Evolutionary conservation across 2,797 vertebrate species (phyloP), one percentile per base, ranked within the genome.

Genomic region (Acanthurus tractus): DNA sequence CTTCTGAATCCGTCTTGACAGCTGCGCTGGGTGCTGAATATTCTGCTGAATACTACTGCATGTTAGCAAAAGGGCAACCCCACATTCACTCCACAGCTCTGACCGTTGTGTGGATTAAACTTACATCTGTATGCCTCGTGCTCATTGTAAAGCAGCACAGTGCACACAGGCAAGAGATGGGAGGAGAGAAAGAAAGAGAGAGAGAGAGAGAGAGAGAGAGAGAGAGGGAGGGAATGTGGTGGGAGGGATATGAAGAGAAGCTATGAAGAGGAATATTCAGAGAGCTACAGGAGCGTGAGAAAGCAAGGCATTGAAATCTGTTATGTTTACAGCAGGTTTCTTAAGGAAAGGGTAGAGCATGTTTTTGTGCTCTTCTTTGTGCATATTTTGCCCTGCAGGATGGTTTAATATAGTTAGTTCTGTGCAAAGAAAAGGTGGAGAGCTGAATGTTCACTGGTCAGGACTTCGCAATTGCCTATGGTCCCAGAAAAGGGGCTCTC

Each of bases 111-210:
- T 86, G 82, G 89, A 93, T 95, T 94, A 90, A 95, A 94, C 87
- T 92, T 94, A 91, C 92, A 92, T 93, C 90, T 90, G 89, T 85
- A 84, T 81, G 89, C 68, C 86, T 90, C 83, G 84, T 74, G 84
- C 89, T 82, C 67, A 68, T 78, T 69, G 74, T 87, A 90, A 80
- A 94, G 91, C 85, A 23, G 76, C 84, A 86, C 86, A 3, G 79
- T 78, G 86, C 81, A 76, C 85, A 74, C 79, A 82, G 84, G 83
- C 81, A 69, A 78, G 88, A 78, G 82, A 87, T 73, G 66, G 86
- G 84, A 74, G 78, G 78, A 34, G 29, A 25, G 25, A 25, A 4
- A 25, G 25, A 25, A 4, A 63, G 72, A 65, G 67, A 29, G 75
- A 50, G 82, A 23, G 65, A 63, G 78, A 59, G 69, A 25, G 34